These are phyloP conservation scores for Achlya flavicornis DNA, from an alignment of 2,888 invertebrate genomes.

Conservation along the genomic window DNA sequence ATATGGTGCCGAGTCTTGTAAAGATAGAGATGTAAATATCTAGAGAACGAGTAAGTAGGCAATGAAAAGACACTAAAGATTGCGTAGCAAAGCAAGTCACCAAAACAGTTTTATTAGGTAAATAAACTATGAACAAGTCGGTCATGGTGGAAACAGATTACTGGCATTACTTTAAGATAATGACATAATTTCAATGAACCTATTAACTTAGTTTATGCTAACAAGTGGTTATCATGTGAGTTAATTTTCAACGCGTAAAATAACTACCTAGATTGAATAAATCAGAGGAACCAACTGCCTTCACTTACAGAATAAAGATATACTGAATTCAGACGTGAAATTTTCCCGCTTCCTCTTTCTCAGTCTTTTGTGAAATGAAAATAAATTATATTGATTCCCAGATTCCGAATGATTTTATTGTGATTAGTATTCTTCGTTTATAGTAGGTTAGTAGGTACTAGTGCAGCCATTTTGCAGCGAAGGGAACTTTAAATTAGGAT, in stretches of 20 bases:
- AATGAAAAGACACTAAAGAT: not conserved
- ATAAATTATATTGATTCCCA: no score
- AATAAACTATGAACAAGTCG: not conserved
- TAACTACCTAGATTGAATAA: no score
- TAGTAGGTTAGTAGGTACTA: not conserved
- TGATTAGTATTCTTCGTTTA: no score
- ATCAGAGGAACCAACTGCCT: not conserved
- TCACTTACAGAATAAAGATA: no score
- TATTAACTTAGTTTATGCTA: not conserved
- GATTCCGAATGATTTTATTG: no score
- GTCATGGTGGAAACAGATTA: not conserved
- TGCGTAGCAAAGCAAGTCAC: not conserved
- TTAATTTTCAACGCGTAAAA: not conserved
- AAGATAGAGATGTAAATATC: constrained; percentile 19
- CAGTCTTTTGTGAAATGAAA: no score
- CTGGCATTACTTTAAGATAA: not conserved
- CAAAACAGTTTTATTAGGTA: constrained; percentile 1
- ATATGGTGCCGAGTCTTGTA: constrained; percentile 27
- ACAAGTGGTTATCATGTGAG: not conserved
- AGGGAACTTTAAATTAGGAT: constrained; percentile 35
- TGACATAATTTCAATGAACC: not conserved
- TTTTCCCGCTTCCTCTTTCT: no score
- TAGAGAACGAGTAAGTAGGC: not conserved
- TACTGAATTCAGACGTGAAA: no score
- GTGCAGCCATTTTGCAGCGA: not conserved